Conservation (phyloP, 53 echinoderm and acorn worm genomes). For the Actinopyga echinites region DNA sequence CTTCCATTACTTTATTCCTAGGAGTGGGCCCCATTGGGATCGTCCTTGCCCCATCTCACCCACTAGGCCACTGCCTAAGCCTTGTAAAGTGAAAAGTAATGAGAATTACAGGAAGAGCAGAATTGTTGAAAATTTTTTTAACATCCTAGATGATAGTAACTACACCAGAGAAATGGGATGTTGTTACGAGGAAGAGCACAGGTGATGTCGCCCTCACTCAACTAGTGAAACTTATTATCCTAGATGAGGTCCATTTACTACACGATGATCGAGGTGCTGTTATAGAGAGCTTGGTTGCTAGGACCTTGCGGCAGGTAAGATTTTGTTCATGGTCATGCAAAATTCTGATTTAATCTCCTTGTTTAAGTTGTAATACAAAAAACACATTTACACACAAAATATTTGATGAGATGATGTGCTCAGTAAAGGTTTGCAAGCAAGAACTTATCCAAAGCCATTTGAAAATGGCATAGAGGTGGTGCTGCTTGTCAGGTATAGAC, state of each 20-base stretch:
- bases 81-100: background rate
- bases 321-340: no score
- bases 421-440: no score
- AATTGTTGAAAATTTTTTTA: background rate
- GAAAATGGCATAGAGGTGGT: no score
- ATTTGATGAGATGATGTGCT: no score
- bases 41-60: no score
- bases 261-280: constrained; percentile 98
- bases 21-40: no score
- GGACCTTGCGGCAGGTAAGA: constrained; percentile 90
- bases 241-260: constrained; percentile 96
- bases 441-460: no score
- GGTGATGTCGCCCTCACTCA: constrained; percentile 95
- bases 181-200: constrained; percentile 89
- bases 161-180: constrained; percentile 99
- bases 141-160: constrained; percentile 87
- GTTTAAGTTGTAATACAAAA: no score
- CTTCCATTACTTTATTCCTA: no score
- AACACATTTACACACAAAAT: no score
- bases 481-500: no score
- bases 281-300: constrained; percentile 94
- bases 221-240: constrained; percentile 87
- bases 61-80: background rate
- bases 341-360: no score
- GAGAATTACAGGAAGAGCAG: background rate